Evolutionary conservation across 2,797 vertebrate genomes (phyloP).

Genomic region (Scolopax rusticola): DNA sequence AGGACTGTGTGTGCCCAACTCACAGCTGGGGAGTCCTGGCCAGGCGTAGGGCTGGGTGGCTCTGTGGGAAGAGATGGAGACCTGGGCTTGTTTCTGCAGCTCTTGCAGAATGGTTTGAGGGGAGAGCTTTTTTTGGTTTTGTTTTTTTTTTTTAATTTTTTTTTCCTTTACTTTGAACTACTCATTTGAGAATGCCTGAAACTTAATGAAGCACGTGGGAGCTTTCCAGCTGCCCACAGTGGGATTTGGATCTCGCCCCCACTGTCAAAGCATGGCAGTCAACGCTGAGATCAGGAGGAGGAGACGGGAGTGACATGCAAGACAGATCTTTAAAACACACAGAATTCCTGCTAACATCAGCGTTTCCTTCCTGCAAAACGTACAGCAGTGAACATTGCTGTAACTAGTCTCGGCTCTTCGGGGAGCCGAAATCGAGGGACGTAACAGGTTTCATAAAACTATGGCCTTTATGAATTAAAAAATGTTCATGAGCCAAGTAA

Average conservation of each 20-base stretch:
- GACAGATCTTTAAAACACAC: not conserved
- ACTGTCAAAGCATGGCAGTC: not conserved
- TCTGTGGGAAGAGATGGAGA: not conserved
- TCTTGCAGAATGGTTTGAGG: not conserved
- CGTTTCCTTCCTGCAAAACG: not conserved
- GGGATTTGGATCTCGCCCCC: not conserved
- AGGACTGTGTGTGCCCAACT: not conserved
- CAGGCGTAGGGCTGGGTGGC: no score
- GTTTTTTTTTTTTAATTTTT: no score
- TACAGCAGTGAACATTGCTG: not conserved
- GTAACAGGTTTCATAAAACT: not conserved
- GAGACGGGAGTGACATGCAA: not conserved
- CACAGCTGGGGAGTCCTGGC: fast-evolving
- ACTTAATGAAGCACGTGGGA: not conserved
- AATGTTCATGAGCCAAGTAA: not conserved
- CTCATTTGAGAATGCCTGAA: not conserved
- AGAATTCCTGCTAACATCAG: constrained; percentile 15
- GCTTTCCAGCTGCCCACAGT: not conserved
- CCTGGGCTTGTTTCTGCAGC: not conserved
- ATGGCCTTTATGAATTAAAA: not conserved
- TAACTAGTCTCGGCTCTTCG: not conserved
- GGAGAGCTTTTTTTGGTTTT: not conserved
- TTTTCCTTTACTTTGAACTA: not conserved
- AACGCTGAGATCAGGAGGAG: not conserved
- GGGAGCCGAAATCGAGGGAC: not conserved